Percentiles rank a stretch among this genome's conserved stretches.
phyloP scores from a whole-genome alignment of 1,140 invertebrate species.

The Tribolium castaneum region DNA sequence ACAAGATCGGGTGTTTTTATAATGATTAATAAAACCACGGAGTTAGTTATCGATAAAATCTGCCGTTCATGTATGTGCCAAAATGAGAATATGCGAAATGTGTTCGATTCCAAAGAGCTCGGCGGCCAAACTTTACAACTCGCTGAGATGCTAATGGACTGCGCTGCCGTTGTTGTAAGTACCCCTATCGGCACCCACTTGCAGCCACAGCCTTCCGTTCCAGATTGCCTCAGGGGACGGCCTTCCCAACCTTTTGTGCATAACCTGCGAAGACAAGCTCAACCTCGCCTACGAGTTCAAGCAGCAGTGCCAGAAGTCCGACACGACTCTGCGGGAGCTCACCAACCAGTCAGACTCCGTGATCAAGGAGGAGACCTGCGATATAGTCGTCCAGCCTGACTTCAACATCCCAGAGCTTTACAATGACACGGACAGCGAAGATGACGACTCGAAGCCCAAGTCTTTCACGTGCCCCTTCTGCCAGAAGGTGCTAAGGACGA shows the following conservation, averaged over 20 bases:
- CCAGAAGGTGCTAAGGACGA: slow-evolving; percentile 55
- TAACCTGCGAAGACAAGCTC: slow-evolving; percentile 61
- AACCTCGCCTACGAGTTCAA: slow-evolving; percentile 63
- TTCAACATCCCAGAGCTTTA: slow-evolving; percentile 44
- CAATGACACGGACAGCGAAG: slow-evolving; percentile 7
- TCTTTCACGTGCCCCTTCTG: slow-evolving; percentile 56
- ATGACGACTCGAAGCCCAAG: slow-evolving; percentile 46
- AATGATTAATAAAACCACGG: slow-evolving; percentile 57
- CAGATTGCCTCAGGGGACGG: slow-evolving; percentile 63
- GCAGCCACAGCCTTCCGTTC: not conserved
- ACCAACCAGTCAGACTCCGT: slow-evolving; percentile 39
- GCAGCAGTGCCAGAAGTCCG: slow-evolving; percentile 64
- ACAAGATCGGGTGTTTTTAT: not conserved
- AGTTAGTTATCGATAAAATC: slow-evolving; percentile 59
- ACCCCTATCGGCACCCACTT: not conserved
- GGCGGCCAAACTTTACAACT: slow-evolving; percentile 62
- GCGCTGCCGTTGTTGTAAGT: slow-evolving; percentile 68
- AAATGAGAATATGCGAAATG: slow-evolving; percentile 58
- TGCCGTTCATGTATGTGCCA: slow-evolving; percentile 62
- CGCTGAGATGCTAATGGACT: slow-evolving; percentile 71
- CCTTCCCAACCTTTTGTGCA: slow-evolving; percentile 62
- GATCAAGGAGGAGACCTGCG: slow-evolving; percentile 48
- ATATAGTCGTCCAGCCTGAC: slow-evolving; percentile 60
- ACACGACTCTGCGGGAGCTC: slow-evolving; percentile 67
- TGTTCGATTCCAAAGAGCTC: slow-evolving; percentile 57